Conservation (phyloP, 2,888 invertebrate genomes). For the Pseudanteris insignis region DNA sequence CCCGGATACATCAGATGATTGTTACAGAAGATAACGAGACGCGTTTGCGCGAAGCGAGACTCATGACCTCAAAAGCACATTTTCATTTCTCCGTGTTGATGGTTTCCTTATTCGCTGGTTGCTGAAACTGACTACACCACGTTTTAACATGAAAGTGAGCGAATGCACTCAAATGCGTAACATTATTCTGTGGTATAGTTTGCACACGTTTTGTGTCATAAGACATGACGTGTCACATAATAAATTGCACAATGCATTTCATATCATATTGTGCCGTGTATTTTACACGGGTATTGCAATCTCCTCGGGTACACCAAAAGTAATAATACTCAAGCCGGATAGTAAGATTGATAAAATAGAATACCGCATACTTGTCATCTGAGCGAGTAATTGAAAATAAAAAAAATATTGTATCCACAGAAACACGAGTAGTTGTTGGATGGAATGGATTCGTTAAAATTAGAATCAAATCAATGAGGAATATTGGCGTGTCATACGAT, state of each 20-base stretch:
- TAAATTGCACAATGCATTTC: constrained; percentile 34
- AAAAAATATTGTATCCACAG: background rate
- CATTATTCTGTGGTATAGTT: constrained; percentile 27
- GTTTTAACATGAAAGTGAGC: constrained; percentile 20
- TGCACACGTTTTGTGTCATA: constrained; percentile 28
- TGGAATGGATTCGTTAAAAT: no score
- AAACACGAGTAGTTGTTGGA: no score
- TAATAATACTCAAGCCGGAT: constrained; percentile 29
- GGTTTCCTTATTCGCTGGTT: constrained; percentile 5
- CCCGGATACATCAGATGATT: no score
- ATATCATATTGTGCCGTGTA: constrained; percentile 30
- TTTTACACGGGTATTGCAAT: constrained; percentile 14
- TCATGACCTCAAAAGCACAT: no score
- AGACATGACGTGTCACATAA: constrained; percentile 30
- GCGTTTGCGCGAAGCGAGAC: no score
- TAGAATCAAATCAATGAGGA: no score
- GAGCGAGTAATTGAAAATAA: background rate
- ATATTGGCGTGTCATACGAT: no score
- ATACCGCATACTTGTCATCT: constrained; percentile 6
- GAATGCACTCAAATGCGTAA: constrained; percentile 34
- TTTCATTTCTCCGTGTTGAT: no score
- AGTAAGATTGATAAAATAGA: constrained; percentile 19
- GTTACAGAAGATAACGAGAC: no score
- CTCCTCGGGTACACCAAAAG: constrained; percentile 8
- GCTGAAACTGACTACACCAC: constrained; percentile 12